These are phyloP conservation scores for Agriotes lineatus DNA, from an alignment of 2,888 invertebrate genomes.

Conservation along the genomic window DNA sequence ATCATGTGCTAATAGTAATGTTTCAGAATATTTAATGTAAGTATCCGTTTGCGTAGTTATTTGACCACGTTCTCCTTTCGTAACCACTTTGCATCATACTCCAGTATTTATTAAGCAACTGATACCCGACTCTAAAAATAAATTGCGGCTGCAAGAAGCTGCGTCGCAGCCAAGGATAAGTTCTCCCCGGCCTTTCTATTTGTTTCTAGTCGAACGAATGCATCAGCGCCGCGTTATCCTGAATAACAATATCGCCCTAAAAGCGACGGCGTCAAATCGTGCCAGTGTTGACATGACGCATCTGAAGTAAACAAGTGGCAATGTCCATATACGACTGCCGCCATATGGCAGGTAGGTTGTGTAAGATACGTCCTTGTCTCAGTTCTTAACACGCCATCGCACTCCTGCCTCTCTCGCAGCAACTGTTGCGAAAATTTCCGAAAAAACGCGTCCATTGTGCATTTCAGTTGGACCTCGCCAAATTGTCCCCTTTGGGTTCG, in stretches of 20 bases:
- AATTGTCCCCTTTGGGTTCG: too few relatives aligned
- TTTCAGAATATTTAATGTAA: too few relatives aligned
- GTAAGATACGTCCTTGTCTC: conserved; percentile 47
- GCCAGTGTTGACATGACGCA: conserved; percentile 27
- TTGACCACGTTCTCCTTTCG: not conserved
- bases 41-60: not conserved
- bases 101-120: not conserved
- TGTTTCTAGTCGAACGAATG: not conserved
- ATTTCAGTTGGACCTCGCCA: not conserved
- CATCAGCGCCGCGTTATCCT: not conserved
- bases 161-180: not conserved
- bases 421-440: conserved; percentile 5
- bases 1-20: too few relatives aligned
- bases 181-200: conserved; percentile 3
- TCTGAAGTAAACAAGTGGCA: conserved; percentile 27
- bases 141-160: not conserved
- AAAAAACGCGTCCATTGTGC: not conserved
- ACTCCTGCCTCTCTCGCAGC: conserved; percentile 11
- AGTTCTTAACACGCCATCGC: conserved; percentile 42
- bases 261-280: conserved; percentile 3
- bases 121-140: not conserved
- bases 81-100: not conserved
- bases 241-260: not conserved
- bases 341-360: conserved; percentile 47
- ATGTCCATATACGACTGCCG: conserved; percentile 35